Evolutionary conservation across 2,113 vertebrate genomes (phyloP), one percentile per base, ranked within the genome.

Genomic region (Psettodes erumei): DNA sequence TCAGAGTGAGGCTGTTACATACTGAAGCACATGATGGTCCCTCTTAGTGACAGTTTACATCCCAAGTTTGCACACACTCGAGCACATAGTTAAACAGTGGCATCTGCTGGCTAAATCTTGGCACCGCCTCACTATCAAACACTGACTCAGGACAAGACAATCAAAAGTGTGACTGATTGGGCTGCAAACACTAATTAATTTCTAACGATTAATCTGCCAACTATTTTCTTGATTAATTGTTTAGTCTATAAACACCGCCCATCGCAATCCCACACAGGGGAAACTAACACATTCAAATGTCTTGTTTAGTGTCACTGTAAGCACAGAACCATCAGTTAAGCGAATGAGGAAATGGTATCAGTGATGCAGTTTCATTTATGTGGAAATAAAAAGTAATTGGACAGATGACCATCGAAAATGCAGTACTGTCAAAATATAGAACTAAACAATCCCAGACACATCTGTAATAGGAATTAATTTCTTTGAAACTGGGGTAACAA

Each of bases 71-170:
- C 4, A 35, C 6, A 51, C 8, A 58, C 6, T 47, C 1, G 13
- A 54, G 15, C 12, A 42, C 11, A 33, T 7, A 40, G 62, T 48
- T n/a, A 56, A 83, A 90, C 83, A 86, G 56, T 55, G 77, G 6
- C 83, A 64, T 74, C 88, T 82, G 60, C 74, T 90, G 88, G 83
- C 58, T 30, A 32, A 60, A 47, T 21, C 3, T 59, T 30, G 9
- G 35, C 47, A 83, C 48, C 45, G 37, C 28, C 6, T 8, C 16
- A 74, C 11, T n/a, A 23, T 32, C 47, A 42, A 64, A 19, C 16
- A 42, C n/a, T 43, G n/a, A 38, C 4, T 0, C 1, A 7, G 54
- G 30, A 32, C 3, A 1, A 56, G 12, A 42, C 8, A 65, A 27
- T 21, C 7, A 56, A 45, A 8, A 28, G 12, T 8, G 40, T 32